Conservation (phyloP, 2,888 invertebrate species). For the Rhaphigaster nebulosa region DNA sequence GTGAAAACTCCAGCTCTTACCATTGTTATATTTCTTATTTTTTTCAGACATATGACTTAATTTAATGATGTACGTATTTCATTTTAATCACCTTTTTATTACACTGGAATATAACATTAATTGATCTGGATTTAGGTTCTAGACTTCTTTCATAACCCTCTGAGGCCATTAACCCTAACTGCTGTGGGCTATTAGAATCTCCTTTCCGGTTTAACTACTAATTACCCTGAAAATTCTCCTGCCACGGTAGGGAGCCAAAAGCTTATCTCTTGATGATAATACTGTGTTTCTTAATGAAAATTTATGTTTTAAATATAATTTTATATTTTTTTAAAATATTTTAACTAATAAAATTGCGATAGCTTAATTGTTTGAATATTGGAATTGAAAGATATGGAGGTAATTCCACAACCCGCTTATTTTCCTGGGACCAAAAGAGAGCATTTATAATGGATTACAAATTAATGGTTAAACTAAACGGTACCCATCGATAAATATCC, state of each 20-base stretch:
- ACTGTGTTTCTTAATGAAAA: neutral
- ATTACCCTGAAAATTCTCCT: slow-evolving; percentile 16
- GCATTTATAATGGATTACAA: no score
- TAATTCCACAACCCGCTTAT: no score
- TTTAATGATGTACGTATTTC: no score
- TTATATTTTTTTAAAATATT: neutral
- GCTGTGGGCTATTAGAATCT: neutral
- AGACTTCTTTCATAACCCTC: neutral
- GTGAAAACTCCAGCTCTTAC: no score
- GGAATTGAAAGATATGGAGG: no score
- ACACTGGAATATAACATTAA: neutral
- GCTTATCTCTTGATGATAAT: neutral
- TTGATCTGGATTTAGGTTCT: neutral
- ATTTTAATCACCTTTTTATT: neutral
- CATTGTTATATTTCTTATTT: no score
- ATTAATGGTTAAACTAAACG: no score
- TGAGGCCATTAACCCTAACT: neutral
- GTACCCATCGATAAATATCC: no score
- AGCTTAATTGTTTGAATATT: no score
- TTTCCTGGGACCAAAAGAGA: no score
- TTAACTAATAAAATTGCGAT: no score
- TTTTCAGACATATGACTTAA: no score
- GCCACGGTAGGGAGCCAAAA: neutral
- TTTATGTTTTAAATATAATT: neutral
- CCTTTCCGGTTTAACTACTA: neutral